Percentiles rank a stretch among this genome's conserved stretches.
Conservation (phyloP, 35 echinoderm and acorn worm genomes). For the Anneissia japonica region DNA sequence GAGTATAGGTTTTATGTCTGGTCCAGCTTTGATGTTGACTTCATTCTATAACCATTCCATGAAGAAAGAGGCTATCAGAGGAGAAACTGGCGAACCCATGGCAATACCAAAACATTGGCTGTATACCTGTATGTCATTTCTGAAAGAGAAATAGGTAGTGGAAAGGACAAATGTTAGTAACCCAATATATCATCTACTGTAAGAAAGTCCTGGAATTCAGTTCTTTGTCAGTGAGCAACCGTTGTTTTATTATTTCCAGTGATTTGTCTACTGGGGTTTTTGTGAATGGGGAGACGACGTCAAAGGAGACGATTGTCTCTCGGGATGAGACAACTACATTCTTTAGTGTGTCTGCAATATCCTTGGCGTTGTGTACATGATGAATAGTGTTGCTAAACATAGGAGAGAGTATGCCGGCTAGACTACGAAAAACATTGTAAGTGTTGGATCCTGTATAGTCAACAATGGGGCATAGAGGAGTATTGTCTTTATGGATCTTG, state of each 20-base stretch:
- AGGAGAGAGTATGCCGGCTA: not conserved
- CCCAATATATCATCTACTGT: not conserved
- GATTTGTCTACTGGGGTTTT: not conserved
- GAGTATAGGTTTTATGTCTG: not conserved
- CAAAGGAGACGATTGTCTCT: not conserved
- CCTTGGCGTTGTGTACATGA: not conserved
- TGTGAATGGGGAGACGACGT: conserved; percentile 5
- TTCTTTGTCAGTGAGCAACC: not conserved
- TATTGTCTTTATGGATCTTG: not conserved
- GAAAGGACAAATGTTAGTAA: not conserved
- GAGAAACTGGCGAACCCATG: conserved; percentile 1
- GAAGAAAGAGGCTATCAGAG: not conserved
- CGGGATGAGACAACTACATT: not conserved
- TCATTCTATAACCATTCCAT: not conserved
- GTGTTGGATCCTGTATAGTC: conserved; percentile 6
- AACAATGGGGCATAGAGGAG: not conserved
- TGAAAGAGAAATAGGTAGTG: conserved; percentile 7
- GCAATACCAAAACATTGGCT: not conserved
- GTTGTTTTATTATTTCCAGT: not conserved
- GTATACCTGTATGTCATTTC: not conserved
- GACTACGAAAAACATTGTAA: not conserved
- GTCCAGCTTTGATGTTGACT: not conserved
- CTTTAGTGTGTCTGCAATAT: not conserved
- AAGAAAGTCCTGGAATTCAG: not conserved
- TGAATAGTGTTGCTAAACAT: not conserved